Conservation (phyloP, 1,140 invertebrate genomes). For the Drosophila pseudoananassae region DNA sequence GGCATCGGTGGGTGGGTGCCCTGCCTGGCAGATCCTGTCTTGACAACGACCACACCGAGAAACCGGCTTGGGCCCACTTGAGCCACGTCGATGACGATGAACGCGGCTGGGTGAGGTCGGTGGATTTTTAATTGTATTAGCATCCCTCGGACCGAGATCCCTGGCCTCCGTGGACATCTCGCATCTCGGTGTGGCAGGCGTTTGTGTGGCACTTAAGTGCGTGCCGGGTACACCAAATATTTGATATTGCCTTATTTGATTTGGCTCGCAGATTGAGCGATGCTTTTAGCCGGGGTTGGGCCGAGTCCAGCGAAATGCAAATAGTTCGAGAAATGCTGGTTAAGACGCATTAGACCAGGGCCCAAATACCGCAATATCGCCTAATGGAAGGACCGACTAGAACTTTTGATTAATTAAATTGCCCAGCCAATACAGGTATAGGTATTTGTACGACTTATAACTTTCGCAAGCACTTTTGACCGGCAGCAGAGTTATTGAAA, state of each 20-base stretch:
- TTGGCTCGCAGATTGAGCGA: constrained; percentile 38
- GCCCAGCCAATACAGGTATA: neutral
- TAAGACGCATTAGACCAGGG: neutral
- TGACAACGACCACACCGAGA: constrained; percentile 10
- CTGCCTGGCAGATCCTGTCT: constrained; percentile 8
- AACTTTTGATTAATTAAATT: neutral
- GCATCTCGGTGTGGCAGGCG: neutral
- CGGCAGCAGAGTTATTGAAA: too few relatives aligned
- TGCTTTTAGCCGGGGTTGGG: constrained; percentile 17
- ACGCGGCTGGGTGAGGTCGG: constrained; percentile 39
- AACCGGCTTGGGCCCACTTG: neutral
- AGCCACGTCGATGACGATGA: constrained; percentile 4
- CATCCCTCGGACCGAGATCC: constrained; percentile 31
- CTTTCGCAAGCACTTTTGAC: neutral
- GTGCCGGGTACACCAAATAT: constrained; percentile 55
- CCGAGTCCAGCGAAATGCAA: neutral
- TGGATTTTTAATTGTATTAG: constrained; percentile 78
- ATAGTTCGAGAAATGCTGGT: constrained; percentile 8
- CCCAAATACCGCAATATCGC: neutral
- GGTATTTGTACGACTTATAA: neutral
- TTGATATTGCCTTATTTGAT: constrained; percentile 54
- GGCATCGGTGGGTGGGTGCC: constrained; percentile 17
- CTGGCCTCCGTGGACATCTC: constrained; percentile 5
- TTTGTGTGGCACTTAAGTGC: constrained; percentile 64
- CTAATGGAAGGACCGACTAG: neutral